Percentiles rank a stretch among this genome's conserved stretches.
Conservation (phyloP, 2,797 vertebrate genomes). For the Taeniopygia guttata region DNA sequence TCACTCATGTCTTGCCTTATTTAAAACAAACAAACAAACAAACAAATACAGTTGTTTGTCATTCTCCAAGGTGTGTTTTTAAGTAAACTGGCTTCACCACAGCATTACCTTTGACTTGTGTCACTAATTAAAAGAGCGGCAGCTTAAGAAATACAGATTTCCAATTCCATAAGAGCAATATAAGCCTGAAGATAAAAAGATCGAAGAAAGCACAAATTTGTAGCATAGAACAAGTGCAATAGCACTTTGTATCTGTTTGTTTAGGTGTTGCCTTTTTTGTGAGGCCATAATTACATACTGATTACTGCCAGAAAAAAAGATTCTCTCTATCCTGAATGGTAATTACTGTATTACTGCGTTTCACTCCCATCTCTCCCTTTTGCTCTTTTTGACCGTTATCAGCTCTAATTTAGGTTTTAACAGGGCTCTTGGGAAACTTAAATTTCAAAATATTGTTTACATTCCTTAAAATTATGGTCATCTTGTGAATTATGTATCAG, state of each 20-base stretch:
- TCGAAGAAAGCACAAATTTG: neutral
- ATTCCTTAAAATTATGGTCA: neutral
- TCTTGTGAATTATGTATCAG: constrained; percentile 3
- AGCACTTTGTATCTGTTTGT: constrained; percentile 49
- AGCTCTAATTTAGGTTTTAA: constrained; percentile 37
- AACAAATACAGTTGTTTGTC: neutral
- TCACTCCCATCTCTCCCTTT: neutral
- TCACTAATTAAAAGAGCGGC: neutral
- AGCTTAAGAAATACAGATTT: neutral
- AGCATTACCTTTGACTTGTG: constrained; percentile 3
- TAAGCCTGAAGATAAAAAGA: constrained; percentile 33
- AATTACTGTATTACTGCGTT: constrained; percentile 50
- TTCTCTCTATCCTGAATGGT: constrained; percentile 16
- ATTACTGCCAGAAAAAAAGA: constrained; percentile 30
- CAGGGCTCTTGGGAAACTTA: constrained; percentile 19
- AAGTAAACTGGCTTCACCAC: constrained; percentile 7
- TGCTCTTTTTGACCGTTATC: constrained; percentile 28
- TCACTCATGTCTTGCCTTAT: neutral
- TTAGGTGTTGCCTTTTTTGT: constrained; percentile 50
- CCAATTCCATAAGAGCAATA: neutral
- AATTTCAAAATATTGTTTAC: constrained; percentile 38
- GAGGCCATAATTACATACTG: constrained; percentile 55
- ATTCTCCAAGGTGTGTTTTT: neutral
- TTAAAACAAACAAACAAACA: neutral
- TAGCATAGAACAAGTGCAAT: neutral